Conservation (phyloP, 2,888 invertebrate genomes). For the Seira sanloemensis region DNA sequence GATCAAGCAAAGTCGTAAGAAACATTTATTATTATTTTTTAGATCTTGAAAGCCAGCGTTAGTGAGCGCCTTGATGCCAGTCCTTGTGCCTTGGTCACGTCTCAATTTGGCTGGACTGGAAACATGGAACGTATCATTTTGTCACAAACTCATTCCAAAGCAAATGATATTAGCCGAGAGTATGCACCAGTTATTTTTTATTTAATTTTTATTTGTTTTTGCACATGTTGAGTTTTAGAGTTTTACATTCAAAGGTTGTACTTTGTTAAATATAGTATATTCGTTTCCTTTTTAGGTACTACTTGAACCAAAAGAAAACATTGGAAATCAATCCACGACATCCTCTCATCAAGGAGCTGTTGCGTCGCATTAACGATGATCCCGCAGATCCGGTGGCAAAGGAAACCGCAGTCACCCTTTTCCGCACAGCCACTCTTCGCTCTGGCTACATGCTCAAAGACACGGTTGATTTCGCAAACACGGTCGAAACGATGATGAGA, state of each 20-base stretch:
- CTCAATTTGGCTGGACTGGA: conserved; percentile 81
- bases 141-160: conserved; percentile 80
- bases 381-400: conserved; percentile 86
- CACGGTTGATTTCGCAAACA: conserved; percentile 90
- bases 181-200: conserved; percentile 73
- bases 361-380: conserved; percentile 87
- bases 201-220: conserved; percentile 24
- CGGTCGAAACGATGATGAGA: conserved; percentile 93
- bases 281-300: conserved; percentile 78
- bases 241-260: not conserved
- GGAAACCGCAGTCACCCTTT: conserved; percentile 92
- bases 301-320: conserved; percentile 95
- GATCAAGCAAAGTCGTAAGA: conserved; percentile 88
- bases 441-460: conserved; percentile 96
- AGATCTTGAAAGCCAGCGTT: conserved; percentile 79
- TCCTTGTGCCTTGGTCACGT: conserved; percentile 80
- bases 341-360: conserved; percentile 93
- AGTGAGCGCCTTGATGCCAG: conserved; percentile 79
- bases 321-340: conserved; percentile 98
- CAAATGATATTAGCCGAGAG: conserved; percentile 78
- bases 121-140: conserved; percentile 82
- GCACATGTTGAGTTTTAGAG: not conserved
- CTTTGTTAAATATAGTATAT: not conserved
- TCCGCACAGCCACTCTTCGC: conserved; percentile 92
- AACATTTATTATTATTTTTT: conserved; percentile 8